These are phyloP conservation scores for Epizoanthus fatuus DNA, from an alignment of 92 coral and sea anemone genomes.

Conservation along the genomic window DNA sequence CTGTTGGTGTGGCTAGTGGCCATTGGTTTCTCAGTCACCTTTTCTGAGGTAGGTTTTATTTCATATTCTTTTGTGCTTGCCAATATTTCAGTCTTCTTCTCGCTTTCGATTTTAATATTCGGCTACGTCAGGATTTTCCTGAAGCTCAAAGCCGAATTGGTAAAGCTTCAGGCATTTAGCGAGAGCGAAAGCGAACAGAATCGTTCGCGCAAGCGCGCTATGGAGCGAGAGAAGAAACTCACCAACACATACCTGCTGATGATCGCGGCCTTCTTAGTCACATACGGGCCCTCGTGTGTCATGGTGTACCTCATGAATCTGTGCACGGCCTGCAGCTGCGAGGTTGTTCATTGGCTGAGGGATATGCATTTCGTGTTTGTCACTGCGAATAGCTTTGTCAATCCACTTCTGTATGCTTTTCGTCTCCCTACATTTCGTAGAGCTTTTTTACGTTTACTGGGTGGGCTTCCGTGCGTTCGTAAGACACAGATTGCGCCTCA, in stretches of 20 bases:
- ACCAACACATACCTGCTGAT: slow-evolving; percentile 87
- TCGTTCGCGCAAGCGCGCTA: slow-evolving; percentile 78
- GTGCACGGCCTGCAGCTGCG: slow-evolving; percentile 88
- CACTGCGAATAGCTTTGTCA: slow-evolving; percentile 83
- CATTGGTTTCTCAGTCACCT: slow-evolving; percentile 15
- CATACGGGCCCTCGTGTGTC: slow-evolving; percentile 87
- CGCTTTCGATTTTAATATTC: slow-evolving; percentile 87
- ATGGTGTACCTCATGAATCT: slow-evolving; percentile 96
- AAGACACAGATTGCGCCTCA: neutral
- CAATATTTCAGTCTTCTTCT: slow-evolving; percentile 87
- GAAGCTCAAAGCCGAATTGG: slow-evolving; percentile 76
- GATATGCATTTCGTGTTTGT: slow-evolving; percentile 89
- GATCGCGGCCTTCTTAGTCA: slow-evolving; percentile 80
- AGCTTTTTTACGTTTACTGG: slow-evolving; percentile 44
- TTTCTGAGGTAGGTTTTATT: slow-evolving; percentile 30
- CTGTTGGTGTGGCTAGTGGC: slow-evolving; percentile 22
- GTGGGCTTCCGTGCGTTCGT: neutral
- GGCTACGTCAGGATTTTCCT: slow-evolving; percentile 90
- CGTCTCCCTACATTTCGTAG: slow-evolving; percentile 82
- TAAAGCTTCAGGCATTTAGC: slow-evolving; percentile 50
- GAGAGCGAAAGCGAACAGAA: slow-evolving; percentile 70
- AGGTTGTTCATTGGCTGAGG: slow-evolving; percentile 90
- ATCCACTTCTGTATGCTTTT: slow-evolving; percentile 90
- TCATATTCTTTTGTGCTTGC: slow-evolving; percentile 39
- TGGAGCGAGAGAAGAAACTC: slow-evolving; percentile 77